Conservation (phyloP, 2,113 vertebrate genomes). For the Tricholaema leucomelas region DNA sequence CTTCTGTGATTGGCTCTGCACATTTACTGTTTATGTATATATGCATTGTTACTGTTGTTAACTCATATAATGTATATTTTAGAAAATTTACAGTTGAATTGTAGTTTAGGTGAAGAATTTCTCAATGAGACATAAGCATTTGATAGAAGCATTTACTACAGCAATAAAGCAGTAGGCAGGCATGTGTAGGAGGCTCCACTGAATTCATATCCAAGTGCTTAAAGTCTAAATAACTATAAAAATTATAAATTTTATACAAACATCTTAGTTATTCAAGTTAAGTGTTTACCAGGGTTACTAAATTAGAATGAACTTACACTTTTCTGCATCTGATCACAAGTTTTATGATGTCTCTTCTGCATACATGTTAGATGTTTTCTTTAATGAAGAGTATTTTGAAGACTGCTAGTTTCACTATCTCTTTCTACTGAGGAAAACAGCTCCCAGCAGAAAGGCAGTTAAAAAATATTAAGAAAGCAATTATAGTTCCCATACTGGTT, state of each 20-base stretch:
- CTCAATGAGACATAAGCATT: neutral
- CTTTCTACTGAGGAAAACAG: neutral
- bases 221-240: neutral
- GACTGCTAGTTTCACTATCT: neutral
- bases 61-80: neutral
- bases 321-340: neutral
- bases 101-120: neutral
- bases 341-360: neutral
- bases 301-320: neutral
- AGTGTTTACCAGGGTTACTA: neutral
- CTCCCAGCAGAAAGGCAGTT: neutral
- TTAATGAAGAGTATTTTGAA: neutral
- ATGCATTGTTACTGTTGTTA: neutral
- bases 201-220: neutral
- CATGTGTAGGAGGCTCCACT: neutral
- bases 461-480: conserved; percentile 14
- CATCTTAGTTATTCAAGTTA: neutral
- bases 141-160: neutral
- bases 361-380: neutral
- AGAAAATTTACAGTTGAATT: neutral
- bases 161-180: neutral
- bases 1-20: neutral
- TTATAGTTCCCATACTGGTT: neutral
- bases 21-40: neutral
- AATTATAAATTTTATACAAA: neutral